These are phyloP conservation scores for Drosophila atroscutellata DNA, from an alignment of 2,888 invertebrate species.

Conservation along the genomic window DNA sequence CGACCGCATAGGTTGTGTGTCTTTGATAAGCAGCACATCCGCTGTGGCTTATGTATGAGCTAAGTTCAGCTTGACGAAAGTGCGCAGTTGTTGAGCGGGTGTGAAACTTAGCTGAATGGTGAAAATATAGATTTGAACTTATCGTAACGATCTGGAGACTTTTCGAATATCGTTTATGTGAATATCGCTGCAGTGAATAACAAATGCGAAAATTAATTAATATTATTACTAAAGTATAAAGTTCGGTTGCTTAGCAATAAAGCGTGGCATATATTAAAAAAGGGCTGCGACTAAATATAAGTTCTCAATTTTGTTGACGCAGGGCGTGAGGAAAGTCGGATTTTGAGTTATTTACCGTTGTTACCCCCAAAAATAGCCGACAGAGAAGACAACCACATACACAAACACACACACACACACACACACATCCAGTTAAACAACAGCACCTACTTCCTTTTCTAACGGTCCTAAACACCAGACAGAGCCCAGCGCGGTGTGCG, in stretches of 20 bases:
- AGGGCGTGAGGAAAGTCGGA: constrained; percentile 35
- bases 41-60: background rate
- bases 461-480: constrained; percentile 60
- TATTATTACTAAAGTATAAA: background rate
- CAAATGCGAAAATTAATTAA: background rate
- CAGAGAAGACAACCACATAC: constrained; percentile 17
- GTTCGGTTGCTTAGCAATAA: background rate
- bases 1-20: background rate
- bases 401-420: constrained; percentile 7
- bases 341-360: constrained; percentile 30
- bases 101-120: background rate
- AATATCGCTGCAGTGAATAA: constrained; percentile 2
- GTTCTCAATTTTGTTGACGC: constrained; percentile 64
- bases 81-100: background rate
- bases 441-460: constrained; percentile 75
- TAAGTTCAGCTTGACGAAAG: constrained; percentile 3
- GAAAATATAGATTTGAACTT: background rate
- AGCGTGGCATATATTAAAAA: constrained; percentile 36
- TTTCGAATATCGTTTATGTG: constrained; percentile 7
- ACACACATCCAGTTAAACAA: constrained; percentile 7
- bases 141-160: background rate
- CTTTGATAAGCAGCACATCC: constrained; percentile 13
- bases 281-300: background rate
- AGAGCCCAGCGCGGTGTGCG: constrained; percentile 43
- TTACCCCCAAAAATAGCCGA: constrained; percentile 12